Evolutionary conservation across 2,888 invertebrate genomes (phyloP), one percentile per base, ranked within the genome.

Genomic region (Marasmarcha lunaedactyla): DNA sequence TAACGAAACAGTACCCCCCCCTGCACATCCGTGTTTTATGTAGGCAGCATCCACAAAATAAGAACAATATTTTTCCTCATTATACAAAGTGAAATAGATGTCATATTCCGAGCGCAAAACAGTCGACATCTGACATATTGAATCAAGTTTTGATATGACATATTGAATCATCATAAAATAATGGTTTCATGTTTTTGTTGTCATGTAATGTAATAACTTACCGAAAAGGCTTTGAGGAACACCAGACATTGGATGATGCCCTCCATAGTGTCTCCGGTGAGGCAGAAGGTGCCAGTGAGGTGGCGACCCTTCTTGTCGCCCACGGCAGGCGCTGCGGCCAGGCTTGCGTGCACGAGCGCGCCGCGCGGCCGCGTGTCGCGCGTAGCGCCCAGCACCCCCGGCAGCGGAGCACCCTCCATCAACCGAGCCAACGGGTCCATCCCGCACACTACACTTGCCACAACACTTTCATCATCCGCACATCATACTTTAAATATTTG

Each of bases 231-330:
- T 78, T 94, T 95, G 65, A 94, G 89, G 84, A 94, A 94, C 57
- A 95, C 95, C 59, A 95, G 87, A 71, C 94, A 94, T 84, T 95
- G 94, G 66, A 95, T 94, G 64, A 95, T 94, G 55, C 94, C 94
- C 68, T 95, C 94, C 94, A 95, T 94, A 44, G 94, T 94, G 77
- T 94, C 94, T 40, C 94, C 94, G 36, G 93, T 93, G 44, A 94
- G 88, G 63, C 94, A 93, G 79, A 95, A 94, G 39, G 93, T 94
- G 54, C 94, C 94, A 12, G 93, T 92, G 47, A 94, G 86, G 65
- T 94, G 93, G 48, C 93, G 86, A 50, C 92, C 91, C 64, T 92
- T 90, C 59, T 92, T 89, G 57, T 81, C 83, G 1, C 74, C 77
- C 27, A 92, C 89, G 39, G 91, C 88, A 40, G 92, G 89, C 40